Conservation (phyloP, 2,888 invertebrate species). For the Elgonia sp. region DNA sequence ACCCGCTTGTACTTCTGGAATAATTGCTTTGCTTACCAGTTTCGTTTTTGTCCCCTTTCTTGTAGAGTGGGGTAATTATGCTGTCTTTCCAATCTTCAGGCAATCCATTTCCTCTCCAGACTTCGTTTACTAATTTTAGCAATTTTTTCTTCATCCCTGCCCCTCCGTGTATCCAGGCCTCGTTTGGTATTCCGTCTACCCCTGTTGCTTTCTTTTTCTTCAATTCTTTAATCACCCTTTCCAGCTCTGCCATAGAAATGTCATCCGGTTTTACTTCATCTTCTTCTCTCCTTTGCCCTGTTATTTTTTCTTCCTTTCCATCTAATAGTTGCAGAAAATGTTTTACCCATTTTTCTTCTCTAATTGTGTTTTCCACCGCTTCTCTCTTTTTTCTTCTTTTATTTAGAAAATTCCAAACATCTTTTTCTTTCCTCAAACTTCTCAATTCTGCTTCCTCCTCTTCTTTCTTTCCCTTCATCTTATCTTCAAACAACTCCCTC, state of each 20-base stretch:
- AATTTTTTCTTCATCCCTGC: not conserved
- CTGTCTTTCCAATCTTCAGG: not conserved
- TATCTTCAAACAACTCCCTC: not conserved
- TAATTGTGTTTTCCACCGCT: not conserved
- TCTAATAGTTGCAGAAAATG: not conserved
- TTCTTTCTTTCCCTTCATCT: not conserved
- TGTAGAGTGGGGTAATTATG: not conserved
- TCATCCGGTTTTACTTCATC: not conserved
- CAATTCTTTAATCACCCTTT: not conserved
- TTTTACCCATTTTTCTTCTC: not conserved
- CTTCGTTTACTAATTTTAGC: not conserved
- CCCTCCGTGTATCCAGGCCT: not conserved
- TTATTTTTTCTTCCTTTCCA: not conserved
- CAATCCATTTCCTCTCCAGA: not conserved
- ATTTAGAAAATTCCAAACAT: not conserved
- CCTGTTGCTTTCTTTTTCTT: not conserved
- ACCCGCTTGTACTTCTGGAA: not conserved
- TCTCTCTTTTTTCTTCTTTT: not conserved
- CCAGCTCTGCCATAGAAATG: not conserved
- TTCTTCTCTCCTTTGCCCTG: not conserved
- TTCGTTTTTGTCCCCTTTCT: not conserved
- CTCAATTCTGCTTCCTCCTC: not conserved
- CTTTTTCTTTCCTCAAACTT: not conserved
- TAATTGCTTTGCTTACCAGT: not conserved
- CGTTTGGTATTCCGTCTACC: not conserved